These are phyloP conservation scores for Pseudopleuronectes americanus DNA, from an alignment of 2,797 vertebrate species.

Conservation along the genomic window DNA sequence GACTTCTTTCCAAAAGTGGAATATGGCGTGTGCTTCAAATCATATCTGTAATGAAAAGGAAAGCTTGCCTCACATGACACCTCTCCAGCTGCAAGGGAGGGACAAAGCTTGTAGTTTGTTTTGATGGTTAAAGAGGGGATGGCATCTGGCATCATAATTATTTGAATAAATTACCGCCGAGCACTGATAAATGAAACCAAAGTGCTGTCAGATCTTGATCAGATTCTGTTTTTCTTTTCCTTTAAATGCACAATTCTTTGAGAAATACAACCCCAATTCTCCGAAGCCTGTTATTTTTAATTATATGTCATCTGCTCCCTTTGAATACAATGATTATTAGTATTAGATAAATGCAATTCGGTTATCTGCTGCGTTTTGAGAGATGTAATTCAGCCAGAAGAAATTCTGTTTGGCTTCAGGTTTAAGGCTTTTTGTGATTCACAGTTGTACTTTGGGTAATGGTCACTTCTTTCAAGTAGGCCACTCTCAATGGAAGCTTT, in stretches of 20 bases:
- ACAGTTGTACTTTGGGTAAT: conserved; percentile 87
- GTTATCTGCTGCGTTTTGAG: conserved; percentile 76
- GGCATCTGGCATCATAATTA: conserved; percentile 74
- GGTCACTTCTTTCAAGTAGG: conserved; percentile 81
- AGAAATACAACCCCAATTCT: conserved; percentile 33
- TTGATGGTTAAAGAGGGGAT: conserved; percentile 79
- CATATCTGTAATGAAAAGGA: conserved; percentile 77
- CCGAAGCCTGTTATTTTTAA: conserved; percentile 40
- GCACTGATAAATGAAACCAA: conserved; percentile 63
- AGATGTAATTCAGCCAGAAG: conserved; percentile 60
- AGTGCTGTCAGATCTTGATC: conserved; percentile 66
- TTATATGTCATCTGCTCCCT: conserved; percentile 54
- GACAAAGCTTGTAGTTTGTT: conserved; percentile 67
- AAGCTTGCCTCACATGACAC: conserved; percentile 75
- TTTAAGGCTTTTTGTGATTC: conserved; percentile 19
- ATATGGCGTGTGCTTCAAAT: conserved; percentile 72
- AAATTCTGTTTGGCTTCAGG: conserved; percentile 45
- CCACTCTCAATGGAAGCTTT: conserved; percentile 86
- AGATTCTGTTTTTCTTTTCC: conserved; percentile 8
- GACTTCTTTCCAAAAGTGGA: conserved; percentile 75
- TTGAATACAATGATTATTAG: conserved; percentile 45
- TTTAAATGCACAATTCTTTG: conserved; percentile 7
- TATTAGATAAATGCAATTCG: conserved; percentile 70
- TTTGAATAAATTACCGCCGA: conserved; percentile 66
- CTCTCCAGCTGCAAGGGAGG: conserved; percentile 65